Percentiles rank a stretch among this genome's conserved stretches.
These are phyloP conservation scores for Onchidella celtica DNA, from an alignment of 2,888 invertebrate genomes.

Conservation along the genomic window DNA sequence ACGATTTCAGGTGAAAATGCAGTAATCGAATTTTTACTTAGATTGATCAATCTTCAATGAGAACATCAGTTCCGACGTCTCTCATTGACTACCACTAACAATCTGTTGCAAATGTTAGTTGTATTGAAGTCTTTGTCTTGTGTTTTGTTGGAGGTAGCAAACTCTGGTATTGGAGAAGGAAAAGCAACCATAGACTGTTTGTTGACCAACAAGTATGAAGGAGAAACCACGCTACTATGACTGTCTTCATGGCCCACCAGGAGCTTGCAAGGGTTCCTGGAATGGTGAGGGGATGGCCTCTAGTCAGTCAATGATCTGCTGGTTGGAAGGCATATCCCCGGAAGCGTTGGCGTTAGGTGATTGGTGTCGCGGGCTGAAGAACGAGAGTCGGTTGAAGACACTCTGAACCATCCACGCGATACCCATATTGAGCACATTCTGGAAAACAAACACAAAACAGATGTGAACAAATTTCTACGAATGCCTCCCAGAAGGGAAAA, in stretches of 20 bases:
- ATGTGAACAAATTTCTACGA: background rate
- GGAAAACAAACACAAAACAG: background rate
- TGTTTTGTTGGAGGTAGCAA: background rate
- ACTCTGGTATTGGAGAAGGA: background rate
- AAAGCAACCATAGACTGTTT: background rate
- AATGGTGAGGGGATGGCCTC: background rate
- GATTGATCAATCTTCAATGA: too few species aligned
- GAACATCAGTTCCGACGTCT: too few species aligned
- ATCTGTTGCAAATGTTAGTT: too few species aligned
- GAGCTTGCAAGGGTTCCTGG: too few species aligned
- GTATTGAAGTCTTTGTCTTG: too few species aligned
- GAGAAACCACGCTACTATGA: too few species aligned
- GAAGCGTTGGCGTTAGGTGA: background rate
- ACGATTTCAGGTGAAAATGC: too few species aligned
- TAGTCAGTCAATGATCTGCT: background rate
- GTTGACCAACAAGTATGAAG: too few species aligned
- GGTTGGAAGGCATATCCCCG: conserved; percentile 8
- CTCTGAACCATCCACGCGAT: conserved; percentile 39
- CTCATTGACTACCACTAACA: too few species aligned
- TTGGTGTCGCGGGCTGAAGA: background rate
- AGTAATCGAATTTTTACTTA: too few species aligned
- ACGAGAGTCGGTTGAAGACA: conserved; percentile 16
- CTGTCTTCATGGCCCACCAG: too few species aligned
- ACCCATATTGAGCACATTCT: conserved; percentile 36
- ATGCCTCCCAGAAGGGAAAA: background rate